Conservation (phyloP, 1,140 invertebrate genomes). For the Zaprionus gabonicus region DNA sequence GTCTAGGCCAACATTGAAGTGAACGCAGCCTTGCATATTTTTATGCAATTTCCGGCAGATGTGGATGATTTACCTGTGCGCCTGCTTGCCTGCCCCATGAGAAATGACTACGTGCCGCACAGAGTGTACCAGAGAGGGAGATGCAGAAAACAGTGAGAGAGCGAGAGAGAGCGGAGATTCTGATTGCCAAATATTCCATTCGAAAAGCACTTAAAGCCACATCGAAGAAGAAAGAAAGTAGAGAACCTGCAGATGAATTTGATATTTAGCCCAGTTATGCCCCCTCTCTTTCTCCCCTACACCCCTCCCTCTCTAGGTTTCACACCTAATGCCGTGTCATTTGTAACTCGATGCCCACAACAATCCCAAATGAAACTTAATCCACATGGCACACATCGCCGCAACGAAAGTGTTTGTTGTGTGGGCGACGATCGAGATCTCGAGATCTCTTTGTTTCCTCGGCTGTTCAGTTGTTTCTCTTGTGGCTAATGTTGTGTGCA, state of each 20-base stretch:
- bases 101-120: conserved; percentile 64
- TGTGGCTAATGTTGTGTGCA: conserved; percentile 24
- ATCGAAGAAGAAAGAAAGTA: background rate
- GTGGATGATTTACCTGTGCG: conserved; percentile 72
- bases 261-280: conserved; percentile 3
- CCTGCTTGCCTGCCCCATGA: conserved; percentile 52
- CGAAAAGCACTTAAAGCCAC: conserved; percentile 18
- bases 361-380: conserved; percentile 30
- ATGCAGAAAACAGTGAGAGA: background rate
- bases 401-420: conserved; percentile 57
- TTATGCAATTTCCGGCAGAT: conserved; percentile 83
- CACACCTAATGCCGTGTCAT: conserved; percentile 2
- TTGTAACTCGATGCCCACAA: conserved; percentile 13
- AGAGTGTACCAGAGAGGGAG: conserved; percentile 2
- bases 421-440: conserved; percentile 33
- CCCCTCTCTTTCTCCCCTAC: background rate
- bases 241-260: background rate
- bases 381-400: conserved; percentile 36
- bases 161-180: background rate
- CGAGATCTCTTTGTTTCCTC: background rate
- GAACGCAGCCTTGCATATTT: conserved; percentile 69
- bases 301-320: background rate
- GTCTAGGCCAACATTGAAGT: conserved; percentile 31
- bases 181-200: conserved; percentile 39
- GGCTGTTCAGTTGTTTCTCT: background rate